A percentile compares a stretch with the other conserved stretches of the same genome.
These are phyloP conservation scores for Sphecodes monilicornis DNA, from an alignment of 2,888 invertebrate species.

Conservation along the genomic window DNA sequence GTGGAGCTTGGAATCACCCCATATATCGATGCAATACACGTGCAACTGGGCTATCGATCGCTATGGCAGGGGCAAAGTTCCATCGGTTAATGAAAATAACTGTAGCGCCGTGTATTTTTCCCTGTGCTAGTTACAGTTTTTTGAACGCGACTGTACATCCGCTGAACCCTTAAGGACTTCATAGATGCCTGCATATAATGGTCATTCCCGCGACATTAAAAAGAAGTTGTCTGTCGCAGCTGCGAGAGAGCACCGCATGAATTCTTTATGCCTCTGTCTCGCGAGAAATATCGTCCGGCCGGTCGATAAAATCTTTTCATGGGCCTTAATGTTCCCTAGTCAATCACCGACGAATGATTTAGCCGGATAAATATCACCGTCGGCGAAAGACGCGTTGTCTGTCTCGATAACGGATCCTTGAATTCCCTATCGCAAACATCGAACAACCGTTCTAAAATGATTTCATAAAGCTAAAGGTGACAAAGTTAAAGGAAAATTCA, in stretches of 20 bases:
- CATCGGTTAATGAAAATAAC: slow-evolving; percentile 78
- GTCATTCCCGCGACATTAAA: slow-evolving; percentile 14
- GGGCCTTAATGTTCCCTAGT: background rate
- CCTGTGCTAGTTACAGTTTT: slow-evolving; percentile 68
- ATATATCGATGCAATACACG: slow-evolving; percentile 79
- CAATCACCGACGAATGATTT: background rate
- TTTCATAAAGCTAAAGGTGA: background rate
- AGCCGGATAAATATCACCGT: background rate
- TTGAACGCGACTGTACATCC: slow-evolving; percentile 58
- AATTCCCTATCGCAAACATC: background rate
- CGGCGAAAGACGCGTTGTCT: background rate
- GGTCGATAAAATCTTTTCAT: slow-evolving; percentile 3
- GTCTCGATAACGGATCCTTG: background rate
- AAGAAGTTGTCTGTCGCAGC: background rate
- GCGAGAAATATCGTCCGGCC: background rate
- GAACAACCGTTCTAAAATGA: background rate
- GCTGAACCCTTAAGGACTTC: slow-evolving; percentile 53
- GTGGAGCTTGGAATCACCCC: slow-evolving; percentile 70
- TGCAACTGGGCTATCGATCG: slow-evolving; percentile 83
- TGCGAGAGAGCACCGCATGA: background rate
- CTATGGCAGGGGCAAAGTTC: slow-evolving; percentile 76
- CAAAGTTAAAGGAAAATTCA: too few relatives aligned
- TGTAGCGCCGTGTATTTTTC: slow-evolving; percentile 72
- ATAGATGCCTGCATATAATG: slow-evolving; percentile 37
- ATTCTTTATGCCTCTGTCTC: slow-evolving; percentile 2